These are phyloP conservation scores for Lagorchestes hirsutus DNA, from an alignment of 2,797 vertebrate genomes.

Conservation along the genomic window DNA sequence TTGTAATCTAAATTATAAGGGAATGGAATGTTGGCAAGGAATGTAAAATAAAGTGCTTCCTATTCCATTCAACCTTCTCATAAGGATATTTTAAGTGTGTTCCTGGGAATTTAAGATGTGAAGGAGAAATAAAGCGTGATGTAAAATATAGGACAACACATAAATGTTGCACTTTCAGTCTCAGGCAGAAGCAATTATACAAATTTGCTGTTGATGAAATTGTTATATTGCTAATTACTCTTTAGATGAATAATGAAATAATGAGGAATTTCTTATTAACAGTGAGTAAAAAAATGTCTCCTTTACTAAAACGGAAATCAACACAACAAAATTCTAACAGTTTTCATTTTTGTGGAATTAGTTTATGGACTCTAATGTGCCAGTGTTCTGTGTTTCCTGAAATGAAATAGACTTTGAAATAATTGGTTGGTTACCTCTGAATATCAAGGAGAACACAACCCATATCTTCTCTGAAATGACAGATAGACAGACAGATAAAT, in stretches of 20 bases:
- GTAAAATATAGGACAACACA: fast-evolving
- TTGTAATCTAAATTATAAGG: not conserved
- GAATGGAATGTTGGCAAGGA: not conserved
- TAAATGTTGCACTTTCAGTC: fast-evolving
- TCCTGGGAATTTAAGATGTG: not conserved
- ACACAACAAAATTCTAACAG: not conserved
- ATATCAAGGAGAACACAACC: fast-evolving
- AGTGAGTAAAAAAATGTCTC: not conserved
- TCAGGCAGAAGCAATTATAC: not conserved
- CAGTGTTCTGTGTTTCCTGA: not conserved
- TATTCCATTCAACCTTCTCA: no score
- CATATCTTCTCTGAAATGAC: no score
- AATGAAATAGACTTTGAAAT: not conserved
- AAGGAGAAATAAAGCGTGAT: not conserved
- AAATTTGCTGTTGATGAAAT: not conserved
- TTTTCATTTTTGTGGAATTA: not conserved
- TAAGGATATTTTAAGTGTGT: no score
- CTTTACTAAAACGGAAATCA: not conserved
- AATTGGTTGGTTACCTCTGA: no score
- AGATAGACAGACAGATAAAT: no score
- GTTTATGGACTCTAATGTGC: not conserved
- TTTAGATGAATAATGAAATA: not conserved
- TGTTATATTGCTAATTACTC: not conserved
- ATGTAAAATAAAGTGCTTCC: no score
- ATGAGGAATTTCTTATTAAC: not conserved